Percentiles rank a stretch among this genome's conserved stretches.
These are phyloP conservation scores for Perdix hodgsoniae DNA, from an alignment of 2,797 vertebrate species.

Conservation along the genomic window DNA sequence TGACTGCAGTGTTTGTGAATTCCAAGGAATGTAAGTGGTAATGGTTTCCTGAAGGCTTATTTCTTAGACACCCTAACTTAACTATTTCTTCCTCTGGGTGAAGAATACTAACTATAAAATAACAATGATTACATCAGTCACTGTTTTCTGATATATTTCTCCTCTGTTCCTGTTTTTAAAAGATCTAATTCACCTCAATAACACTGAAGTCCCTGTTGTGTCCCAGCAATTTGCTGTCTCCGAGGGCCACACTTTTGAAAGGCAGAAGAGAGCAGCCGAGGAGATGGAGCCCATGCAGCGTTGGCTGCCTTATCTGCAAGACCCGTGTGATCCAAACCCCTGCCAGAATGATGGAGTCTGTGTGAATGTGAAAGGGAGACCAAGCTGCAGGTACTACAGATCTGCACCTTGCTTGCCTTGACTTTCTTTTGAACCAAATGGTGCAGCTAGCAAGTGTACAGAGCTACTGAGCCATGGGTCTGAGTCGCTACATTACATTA, in stretches of 20 bases:
- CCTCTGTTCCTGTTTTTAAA: not conserved
- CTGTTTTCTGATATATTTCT: not conserved
- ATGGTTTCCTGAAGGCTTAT: not conserved
- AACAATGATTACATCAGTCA: not conserved
- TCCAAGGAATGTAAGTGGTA: not conserved
- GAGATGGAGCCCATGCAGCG: slow-evolving; percentile 34
- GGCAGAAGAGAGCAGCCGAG: slow-evolving; percentile 65
- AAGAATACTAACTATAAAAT: not conserved
- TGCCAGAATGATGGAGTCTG: slow-evolving; percentile 89
- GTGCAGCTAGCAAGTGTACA: not conserved
- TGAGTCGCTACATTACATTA: not conserved
- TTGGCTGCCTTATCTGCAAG: slow-evolving; percentile 15
- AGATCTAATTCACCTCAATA: slow-evolving; percentile 88
- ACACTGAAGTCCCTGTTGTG: slow-evolving; percentile 83
- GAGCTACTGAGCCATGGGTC: not conserved
- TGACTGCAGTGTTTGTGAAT: not conserved
- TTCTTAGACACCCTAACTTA: not conserved
- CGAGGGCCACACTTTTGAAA: slow-evolving; percentile 33
- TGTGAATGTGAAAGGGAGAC: slow-evolving; percentile 79
- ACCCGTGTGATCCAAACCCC: slow-evolving; percentile 83
- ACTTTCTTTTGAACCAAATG: not conserved
- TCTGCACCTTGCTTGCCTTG: not conserved
- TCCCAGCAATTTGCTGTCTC: not conserved
- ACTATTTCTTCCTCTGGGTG: not conserved
- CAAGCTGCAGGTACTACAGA: slow-evolving; percentile 86